Percentiles rank a stretch among this genome's conserved stretches.
phyloP scores from a whole-genome alignment of 2,113 vertebrate genomes.

The Mormyrus iriodes region DNA sequence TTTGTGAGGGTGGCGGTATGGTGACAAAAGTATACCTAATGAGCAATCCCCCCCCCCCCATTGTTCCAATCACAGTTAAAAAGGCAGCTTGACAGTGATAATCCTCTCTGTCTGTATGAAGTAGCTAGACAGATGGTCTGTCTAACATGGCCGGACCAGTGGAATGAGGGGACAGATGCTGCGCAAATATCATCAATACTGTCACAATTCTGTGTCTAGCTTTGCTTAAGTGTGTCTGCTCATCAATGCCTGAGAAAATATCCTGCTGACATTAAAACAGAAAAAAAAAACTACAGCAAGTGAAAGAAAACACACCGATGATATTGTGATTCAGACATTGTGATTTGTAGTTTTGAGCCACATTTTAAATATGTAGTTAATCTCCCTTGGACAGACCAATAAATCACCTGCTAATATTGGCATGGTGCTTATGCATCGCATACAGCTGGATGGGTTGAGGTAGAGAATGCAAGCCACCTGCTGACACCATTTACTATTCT shows the following conservation, averaged over 20 bases:
- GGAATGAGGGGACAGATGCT: not conserved
- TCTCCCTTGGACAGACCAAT: not conserved
- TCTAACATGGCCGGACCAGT: not conserved
- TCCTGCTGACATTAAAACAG: not conserved
- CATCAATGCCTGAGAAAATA: not conserved
- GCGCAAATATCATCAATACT: not conserved
- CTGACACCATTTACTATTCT: not conserved
- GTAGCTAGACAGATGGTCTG: not conserved
- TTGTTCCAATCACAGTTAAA: not conserved
- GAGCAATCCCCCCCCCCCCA: not conserved
- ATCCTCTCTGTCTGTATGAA: not conserved
- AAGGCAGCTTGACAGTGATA: not conserved
- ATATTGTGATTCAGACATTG: not conserved
- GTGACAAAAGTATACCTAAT: not conserved
- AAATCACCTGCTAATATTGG: not conserved
- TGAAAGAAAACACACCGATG: not conserved
- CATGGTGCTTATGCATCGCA: not conserved
- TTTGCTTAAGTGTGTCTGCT: not conserved
- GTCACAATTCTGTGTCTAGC: not conserved
- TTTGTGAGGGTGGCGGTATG: not conserved
- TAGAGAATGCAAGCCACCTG: too few relatives aligned
- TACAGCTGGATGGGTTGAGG: not conserved
- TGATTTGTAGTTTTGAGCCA: not conserved
- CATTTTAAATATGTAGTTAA: not conserved
- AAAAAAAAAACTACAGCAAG: not conserved